phyloP scores from a whole-genome alignment of 2,113 vertebrate species.

The Thamnaconus septentrionalis region DNA sequence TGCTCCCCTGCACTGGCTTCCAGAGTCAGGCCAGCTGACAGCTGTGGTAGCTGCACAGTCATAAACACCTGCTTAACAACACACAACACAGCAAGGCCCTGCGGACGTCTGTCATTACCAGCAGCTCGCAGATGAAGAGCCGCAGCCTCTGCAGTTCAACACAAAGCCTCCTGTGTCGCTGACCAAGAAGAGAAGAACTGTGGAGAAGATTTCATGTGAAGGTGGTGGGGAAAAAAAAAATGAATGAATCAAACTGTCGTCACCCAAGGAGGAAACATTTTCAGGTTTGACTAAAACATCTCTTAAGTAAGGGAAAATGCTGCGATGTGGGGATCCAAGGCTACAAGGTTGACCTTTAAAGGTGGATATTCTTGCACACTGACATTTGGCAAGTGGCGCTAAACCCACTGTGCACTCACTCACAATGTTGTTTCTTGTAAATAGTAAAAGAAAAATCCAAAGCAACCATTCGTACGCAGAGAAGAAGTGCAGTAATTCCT shows the following conservation, averaged over 20 bases:
- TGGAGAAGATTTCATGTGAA: neutral
- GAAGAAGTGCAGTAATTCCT: too few species aligned
- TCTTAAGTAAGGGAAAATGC: too few species aligned
- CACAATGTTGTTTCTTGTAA: too few species aligned
- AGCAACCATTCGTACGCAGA: too few species aligned
- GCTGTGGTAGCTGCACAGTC: constrained; percentile 50
- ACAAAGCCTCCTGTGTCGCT: constrained; percentile 5
- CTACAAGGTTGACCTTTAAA: too few species aligned
- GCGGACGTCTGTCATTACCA: constrained; percentile 29
- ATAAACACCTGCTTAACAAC: constrained; percentile 53
- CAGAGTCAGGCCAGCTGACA: constrained; percentile 57
- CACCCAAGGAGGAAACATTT: neutral
- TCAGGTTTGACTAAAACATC: too few species aligned
- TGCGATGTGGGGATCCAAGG: too few species aligned
- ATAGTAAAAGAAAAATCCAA: too few species aligned
- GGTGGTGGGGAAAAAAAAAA: neutral
- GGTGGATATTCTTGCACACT: too few species aligned
- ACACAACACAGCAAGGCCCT: constrained; percentile 6
- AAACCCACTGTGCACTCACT: too few species aligned
- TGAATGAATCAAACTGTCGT: too few species aligned
- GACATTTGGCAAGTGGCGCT: too few species aligned
- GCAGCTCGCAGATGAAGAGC: constrained; percentile 12
- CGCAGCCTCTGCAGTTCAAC: neutral
- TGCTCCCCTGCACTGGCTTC: constrained; percentile 15
- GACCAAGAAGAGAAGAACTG: neutral